Evolutionary conservation across 2,113 vertebrate species (phyloP), one percentile per base, ranked within the genome.

Genomic region (Carollia perspicillata): DNA sequence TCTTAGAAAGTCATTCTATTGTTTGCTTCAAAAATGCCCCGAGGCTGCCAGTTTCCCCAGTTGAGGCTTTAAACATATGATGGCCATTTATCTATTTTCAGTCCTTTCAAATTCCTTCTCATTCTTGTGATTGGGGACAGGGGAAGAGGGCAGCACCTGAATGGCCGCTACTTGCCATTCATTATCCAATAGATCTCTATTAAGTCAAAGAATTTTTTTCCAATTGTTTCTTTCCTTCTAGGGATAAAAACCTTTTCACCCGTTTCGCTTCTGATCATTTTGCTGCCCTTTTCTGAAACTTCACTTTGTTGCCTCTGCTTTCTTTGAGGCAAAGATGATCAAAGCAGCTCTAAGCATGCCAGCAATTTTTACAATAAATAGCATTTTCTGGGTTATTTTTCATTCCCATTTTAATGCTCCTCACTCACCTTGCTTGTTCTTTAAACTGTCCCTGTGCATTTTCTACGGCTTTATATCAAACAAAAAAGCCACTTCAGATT

Each of bases 351-450:
- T 97, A 97, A 97, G 97, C 96, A 97, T 92, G 95, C 95, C 35
- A 42, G 96, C 96, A 97, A 96, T 97, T 97, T 97, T 97, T 97
- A 98, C 97, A 97, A 98, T 98, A 98, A 98, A 98, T 98, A 98
- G 96, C 94, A 97, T 98, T 98, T 98, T 97, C 95, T 97, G 95
- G 96, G 96, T 95, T 98, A 97, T 97, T 97, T 98, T 98, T 97
- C 86, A 93, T 97, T 97, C 91, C 97, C 85, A 96, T 98, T 97
- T 97, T 97, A 97, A 98, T 97, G 96, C 95, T 33, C 58, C 96
- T 96, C 94, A 95, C 95, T 97, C 94, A 97, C 96, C 91, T 95
- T 96, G 94, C 96, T 95, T 96, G 79, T 90, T 95, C 97, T 98
- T 97, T 96, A 96, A 96, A 97, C 97, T 95, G 86, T 97, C 83